These are phyloP conservation scores for Phoebastria nigripes DNA, from an alignment of 2,797 vertebrate genomes.

Conservation along the genomic window DNA sequence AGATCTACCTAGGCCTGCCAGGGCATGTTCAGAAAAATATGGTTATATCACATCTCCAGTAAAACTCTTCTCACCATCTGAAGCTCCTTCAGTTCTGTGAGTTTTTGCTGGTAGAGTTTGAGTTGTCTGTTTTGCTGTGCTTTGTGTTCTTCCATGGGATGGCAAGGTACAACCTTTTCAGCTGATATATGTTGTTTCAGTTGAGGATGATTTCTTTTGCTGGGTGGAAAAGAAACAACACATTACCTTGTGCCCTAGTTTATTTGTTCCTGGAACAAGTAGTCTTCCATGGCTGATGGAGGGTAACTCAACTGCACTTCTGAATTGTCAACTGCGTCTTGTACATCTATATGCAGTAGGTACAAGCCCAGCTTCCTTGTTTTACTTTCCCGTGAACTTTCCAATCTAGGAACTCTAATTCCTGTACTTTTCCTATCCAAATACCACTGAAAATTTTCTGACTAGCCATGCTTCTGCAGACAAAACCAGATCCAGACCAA, in stretches of 20 bases:
- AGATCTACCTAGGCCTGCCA: not conserved
- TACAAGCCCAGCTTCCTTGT: not conserved
- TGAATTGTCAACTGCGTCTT: not conserved
- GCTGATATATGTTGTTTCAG: not conserved
- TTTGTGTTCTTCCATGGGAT: not conserved
- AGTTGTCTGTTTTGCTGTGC: not conserved
- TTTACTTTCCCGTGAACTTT: not conserved
- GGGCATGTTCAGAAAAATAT: not conserved
- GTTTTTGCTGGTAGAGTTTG: not conserved
- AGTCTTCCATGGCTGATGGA: not conserved
- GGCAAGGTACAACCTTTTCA: not conserved
- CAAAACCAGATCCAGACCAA: not conserved
- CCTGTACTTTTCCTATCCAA: not conserved
- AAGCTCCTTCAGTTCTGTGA: not conserved
- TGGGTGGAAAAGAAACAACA: not conserved
- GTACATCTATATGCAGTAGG: accelerated
- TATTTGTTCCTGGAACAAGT: not conserved
- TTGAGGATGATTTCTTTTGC: not conserved
- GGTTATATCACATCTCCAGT: not conserved
- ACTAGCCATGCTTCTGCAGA: not conserved
- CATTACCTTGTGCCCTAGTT: not conserved
- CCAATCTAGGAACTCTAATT: not conserved
- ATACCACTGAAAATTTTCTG: not conserved
- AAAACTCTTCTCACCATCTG: not conserved
- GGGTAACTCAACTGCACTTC: not conserved